Conservation (phyloP, 2,113 vertebrate genomes). For the Oncorhynchus clarkii region DNA sequence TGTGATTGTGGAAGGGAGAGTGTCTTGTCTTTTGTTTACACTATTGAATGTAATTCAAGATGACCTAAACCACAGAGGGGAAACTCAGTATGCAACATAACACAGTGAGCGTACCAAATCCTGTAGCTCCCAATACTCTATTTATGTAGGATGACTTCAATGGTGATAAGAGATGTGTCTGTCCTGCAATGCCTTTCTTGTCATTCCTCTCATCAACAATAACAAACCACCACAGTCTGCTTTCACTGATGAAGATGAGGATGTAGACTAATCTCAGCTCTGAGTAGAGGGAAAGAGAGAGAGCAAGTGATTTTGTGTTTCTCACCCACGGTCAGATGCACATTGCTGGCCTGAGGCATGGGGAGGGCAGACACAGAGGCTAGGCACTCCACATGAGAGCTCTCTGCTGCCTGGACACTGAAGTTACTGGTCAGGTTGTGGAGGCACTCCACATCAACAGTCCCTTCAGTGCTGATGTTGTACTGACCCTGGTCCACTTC, state of each 20-base stretch:
- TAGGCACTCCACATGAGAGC: slow-evolving; percentile 76
- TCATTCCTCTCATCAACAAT: too few species aligned
- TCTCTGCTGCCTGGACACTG: slow-evolving; percentile 64
- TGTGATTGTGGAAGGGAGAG: background rate
- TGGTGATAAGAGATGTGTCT: too few species aligned
- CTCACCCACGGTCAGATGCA: slow-evolving; percentile 73
- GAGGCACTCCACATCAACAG: slow-evolving; percentile 46
- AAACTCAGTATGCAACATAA: too few species aligned
- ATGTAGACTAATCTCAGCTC: background rate
- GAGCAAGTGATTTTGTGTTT: background rate
- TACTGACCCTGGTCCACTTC: slow-evolving; percentile 57
- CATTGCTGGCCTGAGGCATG: slow-evolving; percentile 58
- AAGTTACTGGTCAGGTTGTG: slow-evolving; percentile 72
- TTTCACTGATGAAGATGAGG: slow-evolving; percentile 24
- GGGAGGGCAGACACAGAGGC: slow-evolving; percentile 72
- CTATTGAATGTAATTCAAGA: too few species aligned
- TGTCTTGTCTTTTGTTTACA: too few species aligned
- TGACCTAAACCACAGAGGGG: too few species aligned
- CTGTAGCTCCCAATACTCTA: too few species aligned
- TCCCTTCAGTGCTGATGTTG: slow-evolving; percentile 52
- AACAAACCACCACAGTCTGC: too few species aligned
- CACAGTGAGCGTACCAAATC: too few species aligned
- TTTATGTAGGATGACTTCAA: too few species aligned
- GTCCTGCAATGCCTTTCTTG: too few species aligned
- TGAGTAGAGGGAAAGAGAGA: too few species aligned